Evolutionary conservation across 2,797 vertebrate species (phyloP).

Genomic region (Podargus strigoides): DNA sequence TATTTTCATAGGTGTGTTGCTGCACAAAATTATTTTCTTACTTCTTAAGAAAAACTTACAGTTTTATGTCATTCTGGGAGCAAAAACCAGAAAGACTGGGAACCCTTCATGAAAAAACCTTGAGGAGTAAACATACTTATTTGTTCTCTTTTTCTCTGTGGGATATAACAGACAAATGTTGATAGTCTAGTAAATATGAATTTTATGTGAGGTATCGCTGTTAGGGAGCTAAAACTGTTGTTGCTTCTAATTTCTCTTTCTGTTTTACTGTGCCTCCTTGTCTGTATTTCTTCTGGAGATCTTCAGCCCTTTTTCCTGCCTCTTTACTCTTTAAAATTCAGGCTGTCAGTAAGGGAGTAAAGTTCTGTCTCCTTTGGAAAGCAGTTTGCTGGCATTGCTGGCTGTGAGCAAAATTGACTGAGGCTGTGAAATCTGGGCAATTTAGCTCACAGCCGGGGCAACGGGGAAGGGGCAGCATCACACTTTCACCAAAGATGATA

Average conservation of each 20-base stretch:
- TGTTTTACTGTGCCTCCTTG: not conserved
- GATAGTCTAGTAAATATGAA: not conserved
- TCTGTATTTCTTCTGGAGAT: not conserved
- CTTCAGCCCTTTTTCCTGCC: not conserved
- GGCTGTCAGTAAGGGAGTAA: not conserved
- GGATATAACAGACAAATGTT: not conserved
- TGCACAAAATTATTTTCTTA: not conserved
- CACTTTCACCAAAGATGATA: not conserved
- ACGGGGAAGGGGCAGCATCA: not conserved
- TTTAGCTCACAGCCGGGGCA: constrained; percentile 37
- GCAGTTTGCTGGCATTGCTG: constrained; percentile 3
- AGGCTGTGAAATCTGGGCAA: constrained; percentile 30
- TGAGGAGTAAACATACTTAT: not conserved
- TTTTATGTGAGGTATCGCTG: not conserved
- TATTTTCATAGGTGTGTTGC: not conserved
- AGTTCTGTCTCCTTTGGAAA: constrained; percentile 19
- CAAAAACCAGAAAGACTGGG: not conserved
- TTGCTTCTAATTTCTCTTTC: not conserved
- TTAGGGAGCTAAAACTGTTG: not conserved
- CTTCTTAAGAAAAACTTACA: not conserved
- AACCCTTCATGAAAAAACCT: not conserved
- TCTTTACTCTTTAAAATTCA: constrained; percentile 29
- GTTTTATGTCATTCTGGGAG: not conserved
- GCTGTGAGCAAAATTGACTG: constrained; percentile 55
- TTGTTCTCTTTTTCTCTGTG: not conserved